phyloP scores from a whole-genome alignment of 1,140 invertebrate species.

The Akabosia matsudoensis region DNA sequence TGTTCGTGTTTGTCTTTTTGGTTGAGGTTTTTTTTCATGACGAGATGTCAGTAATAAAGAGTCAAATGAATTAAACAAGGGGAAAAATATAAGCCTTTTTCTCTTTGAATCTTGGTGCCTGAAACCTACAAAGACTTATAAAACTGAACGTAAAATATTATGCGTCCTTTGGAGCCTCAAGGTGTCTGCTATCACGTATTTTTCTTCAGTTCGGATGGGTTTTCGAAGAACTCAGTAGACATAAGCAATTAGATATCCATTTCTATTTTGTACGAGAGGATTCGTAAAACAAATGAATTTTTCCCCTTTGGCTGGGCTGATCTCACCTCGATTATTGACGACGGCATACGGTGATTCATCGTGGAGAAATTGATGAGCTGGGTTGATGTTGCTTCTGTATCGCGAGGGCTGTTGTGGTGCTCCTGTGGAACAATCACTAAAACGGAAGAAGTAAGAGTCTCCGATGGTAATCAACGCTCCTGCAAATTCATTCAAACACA shows the following conservation, averaged over 20 bases:
- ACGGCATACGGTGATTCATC: constrained; percentile 42
- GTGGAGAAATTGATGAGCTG: neutral
- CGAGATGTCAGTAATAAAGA: too few species aligned
- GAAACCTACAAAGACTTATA: too few species aligned
- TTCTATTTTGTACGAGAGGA: neutral
- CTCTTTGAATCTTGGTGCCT: too few species aligned
- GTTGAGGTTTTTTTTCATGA: neutral
- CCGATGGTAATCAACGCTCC: constrained; percentile 43
- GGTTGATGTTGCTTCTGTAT: neutral
- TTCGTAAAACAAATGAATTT: neutral
- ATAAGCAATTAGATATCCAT: constrained; percentile 10
- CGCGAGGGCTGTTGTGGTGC: neutral
- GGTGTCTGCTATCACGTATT: neutral
- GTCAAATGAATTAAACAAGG: too few species aligned
- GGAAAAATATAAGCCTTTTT: too few species aligned
- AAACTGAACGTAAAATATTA: neutral
- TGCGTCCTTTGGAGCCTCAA: neutral
- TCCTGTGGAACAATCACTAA: neutral
- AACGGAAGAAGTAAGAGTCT: constrained; percentile 39
- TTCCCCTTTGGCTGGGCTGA: neutral
- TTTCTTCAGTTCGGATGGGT: neutral
- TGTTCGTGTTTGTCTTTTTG: too few species aligned
- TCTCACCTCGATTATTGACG: constrained; percentile 32
- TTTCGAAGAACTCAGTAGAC: neutral
- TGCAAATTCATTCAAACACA: constrained; percentile 31